Percentiles rank a stretch among this genome's conserved stretches.
Conservation (phyloP, 2,113 vertebrate species). For the Craseonycteris thonglongyai region DNA sequence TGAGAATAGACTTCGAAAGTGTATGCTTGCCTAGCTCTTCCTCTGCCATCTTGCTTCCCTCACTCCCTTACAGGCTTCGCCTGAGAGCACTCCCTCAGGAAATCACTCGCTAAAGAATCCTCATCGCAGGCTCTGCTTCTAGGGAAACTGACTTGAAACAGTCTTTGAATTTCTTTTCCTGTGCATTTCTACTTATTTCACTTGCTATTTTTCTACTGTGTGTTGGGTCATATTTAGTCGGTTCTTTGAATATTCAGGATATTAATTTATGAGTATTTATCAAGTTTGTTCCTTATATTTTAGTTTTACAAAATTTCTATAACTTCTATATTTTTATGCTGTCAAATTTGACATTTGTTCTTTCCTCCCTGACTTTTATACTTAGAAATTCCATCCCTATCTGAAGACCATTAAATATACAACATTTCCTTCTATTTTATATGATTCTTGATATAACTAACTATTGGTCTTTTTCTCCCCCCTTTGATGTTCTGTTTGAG, state of each 20-base stretch:
- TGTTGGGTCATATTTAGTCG: neutral
- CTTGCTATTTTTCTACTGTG: neutral
- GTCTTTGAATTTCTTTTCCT: neutral
- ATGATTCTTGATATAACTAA: neutral
- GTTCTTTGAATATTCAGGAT: neutral
- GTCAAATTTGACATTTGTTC: neutral
- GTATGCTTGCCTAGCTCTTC: no score
- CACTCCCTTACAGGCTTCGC: no score
- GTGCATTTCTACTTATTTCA: neutral
- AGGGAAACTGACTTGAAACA: no score
- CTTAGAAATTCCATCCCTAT: neutral
- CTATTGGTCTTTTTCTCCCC: neutral
- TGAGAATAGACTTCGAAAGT: no score
- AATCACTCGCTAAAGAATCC: no score
- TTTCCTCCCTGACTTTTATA: neutral
- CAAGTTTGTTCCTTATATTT: neutral
- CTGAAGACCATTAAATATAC: neutral
- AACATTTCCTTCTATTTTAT: neutral
- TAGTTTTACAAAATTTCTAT: neutral
- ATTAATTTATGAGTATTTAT: neutral
- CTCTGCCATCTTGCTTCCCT: no score
- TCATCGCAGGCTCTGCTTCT: no score
- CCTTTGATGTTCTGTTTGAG: neutral
- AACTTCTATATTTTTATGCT: neutral
- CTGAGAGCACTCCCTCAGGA: no score